Base-by-base conservation (phyloP, 35 echinoderm and acorn worm species). In the Acanthaster planci region DNA sequence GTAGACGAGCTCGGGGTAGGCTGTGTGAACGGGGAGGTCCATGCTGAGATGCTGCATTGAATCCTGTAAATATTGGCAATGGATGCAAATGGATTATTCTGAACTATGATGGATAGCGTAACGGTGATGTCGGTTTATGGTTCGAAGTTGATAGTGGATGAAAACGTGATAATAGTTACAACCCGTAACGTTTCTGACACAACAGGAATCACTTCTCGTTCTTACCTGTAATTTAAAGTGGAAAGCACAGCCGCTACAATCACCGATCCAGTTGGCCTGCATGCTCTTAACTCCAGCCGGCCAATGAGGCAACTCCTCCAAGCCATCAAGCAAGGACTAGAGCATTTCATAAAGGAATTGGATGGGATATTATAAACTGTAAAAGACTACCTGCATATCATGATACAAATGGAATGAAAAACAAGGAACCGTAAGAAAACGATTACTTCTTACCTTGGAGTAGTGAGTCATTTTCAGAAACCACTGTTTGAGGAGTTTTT, bases 401-500 rank as follows among this genome's bases (percentile, higher is more conserved):
- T 12, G 12, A 12, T 47, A 47, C 42, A 47, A 47, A 47, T 12
- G 42, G 42, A 47, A 47, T 4, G 4, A 47, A 47, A 6, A 47
- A 47, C 42, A 47, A 47, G 12, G n/a, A n/a, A n/a, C n/a, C n/a
- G n/a, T n/a, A n/a, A n/a, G n/a, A n/a, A n/a, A n/a, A n/a, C n/a
- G n/a, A n/a, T n/a, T n/a, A n/a, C n/a, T n/a, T 47, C 57, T 85
- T 86, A 99, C 96, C 96, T 99, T 99, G 56, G 92, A 90, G 31
- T 94, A 99, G 31, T 94, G 91, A 42, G 89, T 93, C 88, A 91
- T 94, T 54, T 94, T 99, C 37, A 94, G 54, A 40, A 94, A 97
- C 95, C 96, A 99, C 57, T 99, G 96, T 39, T 89, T 91, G 16
- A 99, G 86, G 1, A 94, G 77, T 39, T 78, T 87, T 58, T 94